A percentile compares a stretch with the other conserved stretches of the same genome.
Evolutionary conservation across 2,797 vertebrate genomes (phyloP).

Genomic region (Sparus aurata): DNA sequence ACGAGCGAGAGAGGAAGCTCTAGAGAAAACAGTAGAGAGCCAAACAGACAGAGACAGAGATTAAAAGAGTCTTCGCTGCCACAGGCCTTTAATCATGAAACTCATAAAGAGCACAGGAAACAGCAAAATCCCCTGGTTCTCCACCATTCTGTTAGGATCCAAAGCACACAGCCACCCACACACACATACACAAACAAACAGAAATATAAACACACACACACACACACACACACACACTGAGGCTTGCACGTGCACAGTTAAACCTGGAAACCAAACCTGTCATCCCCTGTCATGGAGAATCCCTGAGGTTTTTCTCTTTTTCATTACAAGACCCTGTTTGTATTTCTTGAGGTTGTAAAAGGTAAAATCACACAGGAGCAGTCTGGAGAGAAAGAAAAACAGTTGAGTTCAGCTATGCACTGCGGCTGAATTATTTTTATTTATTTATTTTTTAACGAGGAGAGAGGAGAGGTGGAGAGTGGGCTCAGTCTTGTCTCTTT

Average conservation of each 20-base stretch:
- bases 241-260: constrained; percentile 4
- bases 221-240: constrained; percentile 12
- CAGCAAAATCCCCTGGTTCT: constrained; percentile 28
- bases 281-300: constrained; percentile 47
- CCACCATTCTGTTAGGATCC: constrained; percentile 31
- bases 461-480: too few species aligned
- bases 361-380: constrained; percentile 26
- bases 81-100: constrained; percentile 67
- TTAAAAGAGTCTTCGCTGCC: constrained; percentile 61
- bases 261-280: constrained; percentile 53
- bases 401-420: too few species aligned
- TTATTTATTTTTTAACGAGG: too few species aligned
- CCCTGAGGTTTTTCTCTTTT: constrained; percentile 43
- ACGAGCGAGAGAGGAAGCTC: constrained; percentile 37
- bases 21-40: constrained; percentile 47
- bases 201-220: constrained; percentile 9
- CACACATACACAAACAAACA: background rate
- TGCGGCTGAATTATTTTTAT: too few species aligned
- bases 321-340: constrained; percentile 46
- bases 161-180: background rate
- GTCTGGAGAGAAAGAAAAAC: constrained; percentile 2
- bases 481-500: too few species aligned
- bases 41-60: constrained; percentile 57
- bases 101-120: constrained; percentile 54
- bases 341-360: constrained; percentile 38